Percentiles rank a stretch among this genome's conserved stretches.
Conservation (phyloP, 2,888 invertebrate species). For the Cosmia pyralina region DNA sequence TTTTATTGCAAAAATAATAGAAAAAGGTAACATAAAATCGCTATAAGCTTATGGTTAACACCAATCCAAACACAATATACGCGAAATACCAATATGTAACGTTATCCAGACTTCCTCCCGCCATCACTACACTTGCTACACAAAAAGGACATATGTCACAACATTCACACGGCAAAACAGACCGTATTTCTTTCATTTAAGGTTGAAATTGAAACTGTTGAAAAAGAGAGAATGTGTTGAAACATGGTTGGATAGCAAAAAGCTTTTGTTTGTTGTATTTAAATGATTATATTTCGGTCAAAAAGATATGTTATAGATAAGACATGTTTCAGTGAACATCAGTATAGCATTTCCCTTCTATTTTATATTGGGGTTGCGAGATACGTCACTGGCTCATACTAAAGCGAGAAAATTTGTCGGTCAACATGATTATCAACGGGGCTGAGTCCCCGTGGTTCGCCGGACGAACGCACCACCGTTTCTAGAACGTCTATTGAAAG, state of each 20-base stretch:
- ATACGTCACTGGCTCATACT: background rate
- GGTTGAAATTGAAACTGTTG: conserved; percentile 2
- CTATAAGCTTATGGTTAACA: conserved; percentile 52
- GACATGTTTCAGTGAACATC: background rate
- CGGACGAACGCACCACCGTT: background rate
- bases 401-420: background rate
- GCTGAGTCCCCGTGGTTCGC: background rate
- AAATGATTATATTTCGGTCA: conserved; percentile 44
- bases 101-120: conserved; percentile 75
- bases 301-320: conserved; percentile 15
- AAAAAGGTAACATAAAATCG: conserved; percentile 41
- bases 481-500: background rate
- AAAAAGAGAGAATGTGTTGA: background rate
- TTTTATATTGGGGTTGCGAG: background rate
- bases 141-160: conserved; percentile 14
- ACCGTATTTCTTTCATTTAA: conserved; percentile 7
- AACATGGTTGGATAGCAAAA: background rate
- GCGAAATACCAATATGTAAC: conserved; percentile 80
- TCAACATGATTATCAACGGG: background rate
- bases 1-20: no score
- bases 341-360: background rate
- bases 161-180: conserved; percentile 1
- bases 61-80: conserved; percentile 73
- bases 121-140: conserved; percentile 60
- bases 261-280: conserved; percentile 43